Evolutionary conservation across 1,140 invertebrate genomes (phyloP).

Genomic region (Proctacanthus coquilletti): DNA sequence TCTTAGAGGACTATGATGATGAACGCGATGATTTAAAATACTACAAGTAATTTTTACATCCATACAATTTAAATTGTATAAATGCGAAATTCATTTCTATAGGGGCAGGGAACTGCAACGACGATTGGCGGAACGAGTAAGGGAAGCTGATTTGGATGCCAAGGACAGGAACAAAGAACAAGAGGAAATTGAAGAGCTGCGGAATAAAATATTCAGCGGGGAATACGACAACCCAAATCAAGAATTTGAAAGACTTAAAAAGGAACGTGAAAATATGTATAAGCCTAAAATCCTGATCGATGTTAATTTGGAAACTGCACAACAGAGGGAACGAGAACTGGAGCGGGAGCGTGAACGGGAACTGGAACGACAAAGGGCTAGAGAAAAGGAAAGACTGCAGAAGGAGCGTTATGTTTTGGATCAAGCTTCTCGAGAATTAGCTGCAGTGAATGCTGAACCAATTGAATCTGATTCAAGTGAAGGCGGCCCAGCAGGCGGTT

Average conservation of each 20-base stretch:
- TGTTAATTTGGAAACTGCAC: slow-evolving; percentile 39
- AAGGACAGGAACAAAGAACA: slow-evolving; percentile 80
- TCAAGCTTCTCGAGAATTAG: slow-evolving; percentile 37
- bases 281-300: slow-evolving; percentile 62
- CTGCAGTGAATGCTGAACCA: slow-evolving; percentile 46
- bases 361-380: slow-evolving; percentile 27
- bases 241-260: slow-evolving; percentile 60
- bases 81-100: no score
- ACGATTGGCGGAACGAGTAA: slow-evolving; percentile 73
- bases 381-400: slow-evolving; percentile 18
- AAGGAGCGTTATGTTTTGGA: slow-evolving; percentile 32
- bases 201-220: slow-evolving; percentile 64
- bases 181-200: slow-evolving; percentile 83
- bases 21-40: slow-evolving; percentile 93
- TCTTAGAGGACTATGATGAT: slow-evolving; percentile 97
- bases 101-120: slow-evolving; percentile 77
- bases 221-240: slow-evolving; percentile 53
- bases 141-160: slow-evolving; percentile 81
- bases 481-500: slow-evolving; percentile 12
- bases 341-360: slow-evolving; percentile 36
- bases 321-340: slow-evolving; percentile 36
- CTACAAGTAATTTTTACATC: slow-evolving; percentile 80
- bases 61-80: no score
- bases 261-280: slow-evolving; percentile 68
- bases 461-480: slow-evolving; percentile 44